phyloP scores from a whole-genome alignment of 2,797 vertebrate species.

The Moxostoma hubbsi region DNA sequence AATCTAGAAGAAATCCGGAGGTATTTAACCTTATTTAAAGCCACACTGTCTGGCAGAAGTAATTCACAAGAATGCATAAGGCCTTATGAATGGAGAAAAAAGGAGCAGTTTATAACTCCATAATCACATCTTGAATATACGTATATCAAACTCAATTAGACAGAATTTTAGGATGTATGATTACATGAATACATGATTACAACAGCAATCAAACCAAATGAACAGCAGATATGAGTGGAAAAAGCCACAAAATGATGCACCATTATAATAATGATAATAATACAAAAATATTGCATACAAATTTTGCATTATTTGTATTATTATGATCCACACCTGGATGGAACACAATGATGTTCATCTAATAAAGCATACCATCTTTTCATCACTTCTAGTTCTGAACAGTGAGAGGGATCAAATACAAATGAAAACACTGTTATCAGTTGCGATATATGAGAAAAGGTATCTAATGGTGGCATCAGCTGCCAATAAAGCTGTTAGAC shows the following conservation, averaged over 20 bases:
- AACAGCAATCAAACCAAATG: neutral
- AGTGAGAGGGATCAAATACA: no score
- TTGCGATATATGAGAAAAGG: neutral
- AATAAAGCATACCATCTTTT: neutral
- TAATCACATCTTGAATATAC: slow-evolving; percentile 10
- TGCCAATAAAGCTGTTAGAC: neutral
- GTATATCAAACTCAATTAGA: neutral
- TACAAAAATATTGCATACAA: neutral
- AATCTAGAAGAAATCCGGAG: neutral
- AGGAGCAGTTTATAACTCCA: neutral
- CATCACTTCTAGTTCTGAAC: neutral
- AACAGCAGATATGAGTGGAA: neutral
- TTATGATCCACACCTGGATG: neutral
- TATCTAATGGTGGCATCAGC: neutral
- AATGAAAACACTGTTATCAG: neutral
- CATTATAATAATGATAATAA: neutral
- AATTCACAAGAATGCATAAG: neutral
- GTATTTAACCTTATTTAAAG: slow-evolving; percentile 34
- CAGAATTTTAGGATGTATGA: neutral
- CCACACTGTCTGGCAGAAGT: neutral
- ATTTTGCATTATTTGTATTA: neutral
- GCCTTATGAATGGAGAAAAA: slow-evolving; percentile 17
- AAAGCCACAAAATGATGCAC: neutral
- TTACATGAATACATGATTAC: neutral
- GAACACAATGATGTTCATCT: neutral